These are phyloP conservation scores for Tetragnatha versicolor DNA, from an alignment of 1,140 invertebrate genomes.

Conservation along the genomic window DNA sequence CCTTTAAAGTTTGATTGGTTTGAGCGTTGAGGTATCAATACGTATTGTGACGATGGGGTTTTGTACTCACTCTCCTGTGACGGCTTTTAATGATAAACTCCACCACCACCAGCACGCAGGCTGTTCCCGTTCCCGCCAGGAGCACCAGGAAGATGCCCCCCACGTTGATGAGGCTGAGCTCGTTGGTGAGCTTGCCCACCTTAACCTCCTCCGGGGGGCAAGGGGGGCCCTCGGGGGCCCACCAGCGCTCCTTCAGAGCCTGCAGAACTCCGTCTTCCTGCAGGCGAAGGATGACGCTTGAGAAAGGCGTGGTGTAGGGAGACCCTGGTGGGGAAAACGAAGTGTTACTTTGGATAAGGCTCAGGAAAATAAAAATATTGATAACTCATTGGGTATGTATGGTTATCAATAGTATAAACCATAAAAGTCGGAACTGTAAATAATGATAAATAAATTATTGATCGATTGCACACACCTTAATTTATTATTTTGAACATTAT, in stretches of 20 bases:
- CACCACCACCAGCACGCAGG: slow-evolving; percentile 59
- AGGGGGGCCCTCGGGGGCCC: slow-evolving; percentile 55
- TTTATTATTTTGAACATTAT: too few relatives aligned
- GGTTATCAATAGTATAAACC: too few relatives aligned
- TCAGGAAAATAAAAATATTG: too few relatives aligned
- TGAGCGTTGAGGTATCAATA: background rate
- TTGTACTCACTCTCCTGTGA: slow-evolving; percentile 14
- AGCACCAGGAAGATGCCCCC: slow-evolving; percentile 67
- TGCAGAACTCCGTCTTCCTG: slow-evolving; percentile 65
- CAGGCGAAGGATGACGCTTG: slow-evolving; percentile 65
- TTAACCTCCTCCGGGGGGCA: slow-evolving; percentile 74
- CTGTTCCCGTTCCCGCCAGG: slow-evolving; percentile 60
- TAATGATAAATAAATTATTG: too few relatives aligned
- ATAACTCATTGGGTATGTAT: too few relatives aligned
- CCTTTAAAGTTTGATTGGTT: too few relatives aligned
- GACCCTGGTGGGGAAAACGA: slow-evolving; percentile 36
- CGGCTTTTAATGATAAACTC: slow-evolving; percentile 61
- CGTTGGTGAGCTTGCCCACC: slow-evolving; percentile 57
- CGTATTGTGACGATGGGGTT: background rate
- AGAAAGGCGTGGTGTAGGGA: slow-evolving; percentile 36
- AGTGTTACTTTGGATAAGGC: too few relatives aligned
- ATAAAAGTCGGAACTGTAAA: too few relatives aligned
- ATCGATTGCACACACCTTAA: too few relatives aligned
- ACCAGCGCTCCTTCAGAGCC: slow-evolving; percentile 64
- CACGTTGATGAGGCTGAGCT: slow-evolving; percentile 64